Evolutionary conservation across 2,797 vertebrate genomes (phyloP), one percentile per base, ranked within the genome.

Genomic region (Gila robusta): DNA sequence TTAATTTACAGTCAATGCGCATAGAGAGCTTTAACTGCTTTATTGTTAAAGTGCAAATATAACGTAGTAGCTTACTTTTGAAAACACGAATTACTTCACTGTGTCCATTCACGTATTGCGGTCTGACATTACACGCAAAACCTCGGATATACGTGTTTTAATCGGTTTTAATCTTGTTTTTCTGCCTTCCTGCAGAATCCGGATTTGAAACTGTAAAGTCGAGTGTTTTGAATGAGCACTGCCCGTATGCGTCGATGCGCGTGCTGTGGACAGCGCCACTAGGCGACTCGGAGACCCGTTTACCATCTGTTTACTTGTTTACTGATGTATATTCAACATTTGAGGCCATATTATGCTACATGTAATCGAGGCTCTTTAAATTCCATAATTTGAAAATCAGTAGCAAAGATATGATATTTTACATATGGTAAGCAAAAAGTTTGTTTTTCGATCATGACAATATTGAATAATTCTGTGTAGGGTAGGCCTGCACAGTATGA

Each of bases 1-100:
- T 6, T 64, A 0, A 16, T 3, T 14, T 12, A 8, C 28, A 77
- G 6, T 64, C 16, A 64, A 10, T 44, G 9, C n/a, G 9, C 7
- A 28, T 6, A 59, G 2, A 81, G 14, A 73, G 52, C 23, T 37
- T 49, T 35, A 23, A 44, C 28, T 16, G 3, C n/a, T 44, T 54
- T 35, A n/a, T n/a, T 35, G 14, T n/a, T 73, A n/a, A 52, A 84
- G 23, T 41, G 16, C n/a, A 77, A 77, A 69, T 49, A 39, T 12
- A 77, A 69, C 21, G 44, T 16, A 77, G 32, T 6, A n/a, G 23
- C 82, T 83, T 83, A 83, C 82, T 77, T 84, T 67, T 28, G 5
- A 82, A 66, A 66, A 52, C 28, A 28, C 23, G 16, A 1, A 23
- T 67, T 67, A 84, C 44, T 39, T 54, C 23, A 21, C 16, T 9